Percentiles rank a stretch among this genome's conserved stretches.
phyloP scores from a whole-genome alignment of 1,140 invertebrate species.

The Dendrolimus kikuchii region DNA sequence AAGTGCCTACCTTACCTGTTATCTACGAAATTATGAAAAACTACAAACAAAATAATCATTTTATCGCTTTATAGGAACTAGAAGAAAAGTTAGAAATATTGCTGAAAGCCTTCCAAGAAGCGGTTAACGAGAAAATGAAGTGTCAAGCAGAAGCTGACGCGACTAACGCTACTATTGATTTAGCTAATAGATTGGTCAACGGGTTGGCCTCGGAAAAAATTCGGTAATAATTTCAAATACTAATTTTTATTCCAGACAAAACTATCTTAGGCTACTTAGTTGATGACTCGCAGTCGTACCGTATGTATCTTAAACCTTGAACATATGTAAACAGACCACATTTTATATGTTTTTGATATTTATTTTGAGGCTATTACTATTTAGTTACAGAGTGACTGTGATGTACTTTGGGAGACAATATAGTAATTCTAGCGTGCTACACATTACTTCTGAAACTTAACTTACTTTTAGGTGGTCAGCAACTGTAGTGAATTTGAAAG shows the following conservation, averaged over 20 bases:
- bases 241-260: neutral
- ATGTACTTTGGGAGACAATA: too few relatives aligned
- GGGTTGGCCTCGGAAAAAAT: slow-evolving; percentile 95
- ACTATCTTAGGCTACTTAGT: neutral
- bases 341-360: too few relatives aligned
- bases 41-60: too few relatives aligned
- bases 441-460: too few relatives aligned
- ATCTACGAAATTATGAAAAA: too few relatives aligned
- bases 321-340: too few relatives aligned
- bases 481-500: slow-evolving; percentile 75
- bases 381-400: too few relatives aligned
- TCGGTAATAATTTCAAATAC: slow-evolving; percentile 55
- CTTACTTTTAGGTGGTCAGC: slow-evolving; percentile 78
- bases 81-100: slow-evolving; percentile 85
- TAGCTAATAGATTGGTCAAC: slow-evolving; percentile 93
- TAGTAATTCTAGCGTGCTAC: too few relatives aligned
- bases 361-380: too few relatives aligned
- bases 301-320: too few relatives aligned
- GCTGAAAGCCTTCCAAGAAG: slow-evolving; percentile 87
- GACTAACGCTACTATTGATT: slow-evolving; percentile 87
- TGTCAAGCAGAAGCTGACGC: slow-evolving; percentile 91
- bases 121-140: slow-evolving; percentile 88
- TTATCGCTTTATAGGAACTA: slow-evolving; percentile 73
- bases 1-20: too few relatives aligned
- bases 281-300: too few relatives aligned